Base-by-base conservation (phyloP, 2,797 vertebrate genomes). In the Acrossocheilus fasciatus region DNA sequence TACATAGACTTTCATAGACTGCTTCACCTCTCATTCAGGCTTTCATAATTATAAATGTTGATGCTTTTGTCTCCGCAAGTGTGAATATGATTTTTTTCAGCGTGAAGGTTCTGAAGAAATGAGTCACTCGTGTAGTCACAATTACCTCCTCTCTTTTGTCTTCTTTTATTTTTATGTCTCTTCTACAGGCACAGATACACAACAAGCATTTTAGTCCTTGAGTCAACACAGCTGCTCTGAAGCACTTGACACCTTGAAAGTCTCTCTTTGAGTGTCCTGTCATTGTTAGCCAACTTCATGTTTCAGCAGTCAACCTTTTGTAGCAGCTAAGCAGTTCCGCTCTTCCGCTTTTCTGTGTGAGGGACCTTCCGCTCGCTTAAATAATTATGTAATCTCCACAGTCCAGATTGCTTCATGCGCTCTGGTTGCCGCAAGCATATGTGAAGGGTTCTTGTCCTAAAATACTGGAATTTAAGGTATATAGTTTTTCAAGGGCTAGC, bases 141-240 rank as follows among this genome's bases (percentile, higher is more conserved):
- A 62, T 88, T 89, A 17, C 70, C 34, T 87, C 84, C 45, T 50
- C 11, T 66, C 54, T 26, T 86, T 88, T 66, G 72, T 90, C 62
- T 88, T 43, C 78, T 86, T 83, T 80, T 87, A 79, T 86, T 85
- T 77, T 41, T 82, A 57, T 41, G 45, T 75, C 62, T 83, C 15
- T 85, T 10, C 79, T 66, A 79, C 47, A 47, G 3, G 15, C 52
- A 20, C 39, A 69, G 80, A 80, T 57, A 45, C 57, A 66, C 59
- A 69, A 52, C 68, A 45, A 47, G 18, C 81, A 62, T 75, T 79
- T 64, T 68, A 73, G 77, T 34, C 59, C 59, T 81, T 62, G 70
- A 86, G 64, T 87, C 87, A 70, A 54, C 26, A 41, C 74, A 79
- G 70, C 86, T 81, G 39, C 64, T 84, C 39, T 10, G 30, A 84